phyloP scores from a whole-genome alignment of 2,797 vertebrate genomes.

The Trachops cirrhosus region DNA sequence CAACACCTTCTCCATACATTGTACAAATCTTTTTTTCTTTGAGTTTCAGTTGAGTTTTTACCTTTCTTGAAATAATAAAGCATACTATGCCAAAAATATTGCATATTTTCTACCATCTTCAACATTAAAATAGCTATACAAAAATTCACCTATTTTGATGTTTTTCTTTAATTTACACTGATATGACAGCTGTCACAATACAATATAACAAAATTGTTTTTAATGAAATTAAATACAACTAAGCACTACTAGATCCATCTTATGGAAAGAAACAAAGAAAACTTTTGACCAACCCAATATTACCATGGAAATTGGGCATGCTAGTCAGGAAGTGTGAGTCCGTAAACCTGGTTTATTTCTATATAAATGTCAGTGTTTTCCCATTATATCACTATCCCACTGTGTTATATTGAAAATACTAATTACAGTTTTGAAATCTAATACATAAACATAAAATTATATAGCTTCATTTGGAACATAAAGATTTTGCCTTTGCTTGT shows the following conservation, averaged over 20 bases:
- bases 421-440: background rate
- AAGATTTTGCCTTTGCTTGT: background rate
- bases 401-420: background rate
- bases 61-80: background rate
- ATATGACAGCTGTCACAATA: background rate
- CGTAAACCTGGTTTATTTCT: background rate
- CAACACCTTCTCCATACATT: background rate
- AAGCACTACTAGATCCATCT: background rate
- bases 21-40: background rate
- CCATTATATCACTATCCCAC: background rate
- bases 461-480: background rate
- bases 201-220: background rate
- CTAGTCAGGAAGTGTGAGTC: background rate
- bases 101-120: background rate
- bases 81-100: background rate
- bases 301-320: background rate
- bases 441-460: background rate
- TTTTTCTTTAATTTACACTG: background rate
- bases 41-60: background rate
- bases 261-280: background rate
- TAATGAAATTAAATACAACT: background rate
- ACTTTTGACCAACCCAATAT: background rate
- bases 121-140: background rate
- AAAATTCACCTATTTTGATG: background rate
- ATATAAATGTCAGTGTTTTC: background rate